Base-by-base conservation (phyloP, 2,888 invertebrate genomes). In the Ypsolopha sequella region DNA sequence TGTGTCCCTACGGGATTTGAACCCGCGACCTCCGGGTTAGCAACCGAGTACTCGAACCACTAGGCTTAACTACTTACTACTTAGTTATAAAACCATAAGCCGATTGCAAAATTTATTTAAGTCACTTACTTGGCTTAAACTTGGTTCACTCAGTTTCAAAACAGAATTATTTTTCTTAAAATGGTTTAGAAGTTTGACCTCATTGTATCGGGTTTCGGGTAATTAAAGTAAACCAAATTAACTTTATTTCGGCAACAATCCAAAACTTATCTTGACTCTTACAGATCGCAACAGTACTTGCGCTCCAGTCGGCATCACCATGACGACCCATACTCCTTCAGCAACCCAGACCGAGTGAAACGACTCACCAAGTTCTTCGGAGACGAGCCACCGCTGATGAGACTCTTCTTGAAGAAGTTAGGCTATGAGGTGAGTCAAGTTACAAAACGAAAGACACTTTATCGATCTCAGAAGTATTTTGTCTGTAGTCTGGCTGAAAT, bases 281-380 rank as follows among this genome's bases (percentile, higher is more conserved):
- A 1, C 62, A 89, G 92, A 62, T 91, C 91, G 1, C 92, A 92
- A 65, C 91, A 92, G 41, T 89, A 90, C 62, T 89, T 91, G 11
- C 76, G 92, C 0, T 73, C 80, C 0, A 74, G 87, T 46, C 62
- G 85, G 65, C 68, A 78, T 57, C 67, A 88, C 0, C 78, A 76
- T 55, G 56, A 78, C 13, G 92, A 92, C 66, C 85, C 92, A 46
- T 91, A 90, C 60, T 91, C 92, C 51, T 89, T 96, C 65, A 93
- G 95, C 59, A 95, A 96, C 80, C 96, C 96, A 0, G 92, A 92
- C 57, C 88, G 95, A 55, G 95, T 96, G 14, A 94, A 94, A 74
- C 92, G 96, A 64, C 88, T 96, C 58, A 96, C 95, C 53, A 95
- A 95, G 89, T 96, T 97, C 88, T 97, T 97, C 85, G 97, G 96